phyloP scores from a whole-genome alignment of 2,113 vertebrate genomes.

The Amphiprion percula region DNA sequence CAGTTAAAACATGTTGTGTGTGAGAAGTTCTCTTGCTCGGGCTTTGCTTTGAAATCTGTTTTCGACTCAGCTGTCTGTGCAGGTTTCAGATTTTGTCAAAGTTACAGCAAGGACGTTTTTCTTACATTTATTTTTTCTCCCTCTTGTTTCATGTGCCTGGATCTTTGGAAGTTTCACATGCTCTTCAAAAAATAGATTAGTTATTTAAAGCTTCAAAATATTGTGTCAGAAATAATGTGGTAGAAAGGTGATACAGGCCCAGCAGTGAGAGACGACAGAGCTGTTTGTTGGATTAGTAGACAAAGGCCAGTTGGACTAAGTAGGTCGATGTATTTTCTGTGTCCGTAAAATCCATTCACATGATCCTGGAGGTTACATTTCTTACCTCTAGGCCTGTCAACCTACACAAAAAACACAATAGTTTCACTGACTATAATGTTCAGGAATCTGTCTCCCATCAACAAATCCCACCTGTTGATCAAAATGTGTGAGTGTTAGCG shows the following conservation, averaged over 20 bases:
- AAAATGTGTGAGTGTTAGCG: constrained; percentile 1
- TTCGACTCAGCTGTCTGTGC: constrained; percentile 8
- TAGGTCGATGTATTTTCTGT: constrained; percentile 3
- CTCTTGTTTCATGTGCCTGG: background rate
- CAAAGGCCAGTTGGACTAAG: constrained; percentile 41
- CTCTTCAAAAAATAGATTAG: background rate
- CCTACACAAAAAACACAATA: constrained; percentile 15
- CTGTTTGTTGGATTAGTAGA: constrained; percentile 15
- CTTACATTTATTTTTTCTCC: background rate
- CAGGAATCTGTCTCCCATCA: constrained; percentile 14
- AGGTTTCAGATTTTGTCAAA: constrained; percentile 22
- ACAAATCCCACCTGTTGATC: constrained; percentile 53
- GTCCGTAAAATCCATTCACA: constrained; percentile 34
- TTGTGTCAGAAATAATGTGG: constrained; percentile 21
- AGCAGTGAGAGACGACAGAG: background rate
- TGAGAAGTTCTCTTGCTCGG: background rate
- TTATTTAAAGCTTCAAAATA: constrained; percentile 6
- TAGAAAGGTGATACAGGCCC: constrained; percentile 7
- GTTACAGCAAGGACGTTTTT: background rate
- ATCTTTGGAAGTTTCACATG: background rate
- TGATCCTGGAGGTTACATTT: constrained; percentile 44
- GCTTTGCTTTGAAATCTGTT: constrained; percentile 16
- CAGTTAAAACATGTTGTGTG: background rate
- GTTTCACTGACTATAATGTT: constrained; percentile 26
- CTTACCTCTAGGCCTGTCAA: constrained; percentile 31